A percentile compares a stretch with the other conserved stretches of the same genome.
Conservation (phyloP, 1,140 invertebrate species). For the Pseudomyrmex sp. region DNA sequence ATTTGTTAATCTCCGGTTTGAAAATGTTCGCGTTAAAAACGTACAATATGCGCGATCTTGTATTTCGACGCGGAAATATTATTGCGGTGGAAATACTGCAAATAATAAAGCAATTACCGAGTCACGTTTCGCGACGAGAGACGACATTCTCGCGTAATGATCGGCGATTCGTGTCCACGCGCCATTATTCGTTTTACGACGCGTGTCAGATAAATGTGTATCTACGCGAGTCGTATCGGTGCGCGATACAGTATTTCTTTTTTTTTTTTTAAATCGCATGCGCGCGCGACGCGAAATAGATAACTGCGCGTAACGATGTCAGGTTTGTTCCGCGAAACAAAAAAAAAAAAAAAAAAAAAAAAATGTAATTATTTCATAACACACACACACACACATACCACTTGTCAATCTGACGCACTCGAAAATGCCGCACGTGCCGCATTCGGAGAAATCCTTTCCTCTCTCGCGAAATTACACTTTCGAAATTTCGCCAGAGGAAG, state of each 20-base stretch:
- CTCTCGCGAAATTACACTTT: not conserved
- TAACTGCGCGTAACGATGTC: not conserved
- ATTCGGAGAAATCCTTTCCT: conserved; percentile 5
- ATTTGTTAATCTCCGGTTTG: not conserved
- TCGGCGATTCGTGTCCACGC: conserved; percentile 25
- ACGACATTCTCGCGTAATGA: not conserved
- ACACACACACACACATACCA: not conserved
- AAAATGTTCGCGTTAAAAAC: not conserved
- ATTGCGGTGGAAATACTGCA: not conserved
- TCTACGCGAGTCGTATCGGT: not conserved
- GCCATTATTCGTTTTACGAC: conserved; percentile 35
- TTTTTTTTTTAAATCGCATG: not conserved
- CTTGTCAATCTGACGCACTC: not conserved
- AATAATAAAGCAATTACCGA: conserved; percentile 34
- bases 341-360: too few species aligned
- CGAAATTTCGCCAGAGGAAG: conserved; percentile 20
- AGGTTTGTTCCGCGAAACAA: not conserved
- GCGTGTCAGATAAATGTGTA: not conserved
- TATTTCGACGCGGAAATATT: not conserved
- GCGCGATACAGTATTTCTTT: not conserved
- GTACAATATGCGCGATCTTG: not conserved
- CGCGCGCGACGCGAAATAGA: not conserved
- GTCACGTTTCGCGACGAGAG: not conserved
- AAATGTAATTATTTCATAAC: not conserved
- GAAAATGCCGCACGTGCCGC: not conserved